Base-by-base conservation (phyloP, 2,113 vertebrate genomes). In the Arvicanthis niloticus region DNA sequence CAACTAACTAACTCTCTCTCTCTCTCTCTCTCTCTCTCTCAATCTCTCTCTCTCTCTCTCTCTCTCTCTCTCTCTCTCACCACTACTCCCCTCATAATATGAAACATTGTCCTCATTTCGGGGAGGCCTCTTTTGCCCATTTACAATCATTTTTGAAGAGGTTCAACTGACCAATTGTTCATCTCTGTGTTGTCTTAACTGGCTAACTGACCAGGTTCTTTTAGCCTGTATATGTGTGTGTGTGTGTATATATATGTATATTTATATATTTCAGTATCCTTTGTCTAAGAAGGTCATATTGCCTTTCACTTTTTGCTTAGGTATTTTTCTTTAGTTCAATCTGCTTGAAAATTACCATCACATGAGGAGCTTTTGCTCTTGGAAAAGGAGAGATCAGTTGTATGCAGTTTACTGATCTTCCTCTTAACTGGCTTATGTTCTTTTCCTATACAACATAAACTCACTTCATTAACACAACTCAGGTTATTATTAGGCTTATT, bases 351-450 rank as follows among this genome's bases (percentile, higher is more conserved):
- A 45, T 93, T 78, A 51, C 56, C 22, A 89, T 51, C 87, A 78
- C 0, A 85, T 0, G 29, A 56, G 45, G 70, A 95, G 58, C 65
- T 87, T 90, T 73, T 95, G 40, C 87, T 37, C 34, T 62, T 78
- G 9, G 58, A n/a, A 92, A 45, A 89, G 45, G 31, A 88, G n/a
- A 89, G 40, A 80, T 94, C 95, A 91, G 68, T 91, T 58, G 21
- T 78, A 56, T 15, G 11, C 15, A 67, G 92, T 96, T 96, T 40
- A 95, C 45, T 88, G 5, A 76, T 93, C 19, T 92, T 96, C 94
- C 56, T 65, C 90, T 93, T 97, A 95, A 89, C 29, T 56, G 51
- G 24, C 16, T 95, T 87, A 84, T 73, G n/a, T 7, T 84, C 73
- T 9, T 91, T 81, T 94, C 70, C 86, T 21, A 65, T 94, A 19